Base-by-base conservation (phyloP, 2,888 invertebrate genomes). In the Erebia aethiops region DNA sequence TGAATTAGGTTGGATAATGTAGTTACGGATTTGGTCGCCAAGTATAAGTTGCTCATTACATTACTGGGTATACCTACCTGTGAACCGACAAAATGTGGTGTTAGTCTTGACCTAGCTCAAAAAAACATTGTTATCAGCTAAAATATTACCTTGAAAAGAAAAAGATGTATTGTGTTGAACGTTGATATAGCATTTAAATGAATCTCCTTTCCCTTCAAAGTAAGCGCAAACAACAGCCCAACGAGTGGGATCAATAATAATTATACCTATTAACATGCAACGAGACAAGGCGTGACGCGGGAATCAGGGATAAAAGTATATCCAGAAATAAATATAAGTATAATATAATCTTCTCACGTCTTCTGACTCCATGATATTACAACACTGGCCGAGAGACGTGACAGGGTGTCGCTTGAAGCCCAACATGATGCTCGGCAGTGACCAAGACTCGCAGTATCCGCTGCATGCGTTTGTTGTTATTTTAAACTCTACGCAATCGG, bases 311-410 rank as follows among this genome's bases (percentile, higher is more conserved):
- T 35, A 7, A 35, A 7, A 35, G 21, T 21, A 35, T 35, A 35
- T 35, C 35, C 35, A 35, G 35, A 7, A 35, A 35, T 35, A n/a
- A n/a, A 7, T 7, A 35, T 35, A 35, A 35, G 7, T 35, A 46
- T 13, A 13, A 46, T 13, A 46, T 46, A 46, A 46, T 46, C 13
- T 18, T 18, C 60, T 94, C 84, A 97, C 97, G 82, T 97, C 96
- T 90, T 97, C 97, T 0, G 97, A 96, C 80, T 97, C 97, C 96
- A 97, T 97, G 80, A 98, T 98, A 86, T 97, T 97, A 88, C 98
- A 98, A 88, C 98, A 98, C 84, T 98, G 97, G 11, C 97, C 98
- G 51, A 97, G 94, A 0, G 97, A 97, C 1, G 96, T 96, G 70
- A 97, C 95, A 0, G 95, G 94, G 80, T 96, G 92, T 52, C 91